Evolutionary conservation across 2,888 invertebrate genomes (phyloP).

Genomic region (Noctua fimbriata): DNA sequence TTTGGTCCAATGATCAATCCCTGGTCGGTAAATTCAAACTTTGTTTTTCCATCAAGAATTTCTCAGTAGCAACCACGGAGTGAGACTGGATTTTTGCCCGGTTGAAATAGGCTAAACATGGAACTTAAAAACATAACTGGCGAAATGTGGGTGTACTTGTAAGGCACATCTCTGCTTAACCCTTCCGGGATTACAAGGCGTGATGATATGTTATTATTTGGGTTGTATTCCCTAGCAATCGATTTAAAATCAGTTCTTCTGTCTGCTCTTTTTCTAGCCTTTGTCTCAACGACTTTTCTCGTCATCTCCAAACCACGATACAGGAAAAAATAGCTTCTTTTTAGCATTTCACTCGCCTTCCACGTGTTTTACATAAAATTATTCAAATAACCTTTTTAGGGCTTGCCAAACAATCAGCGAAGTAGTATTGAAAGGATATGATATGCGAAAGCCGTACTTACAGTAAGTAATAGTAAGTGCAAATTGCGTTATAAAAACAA

Average conservation of each 20-base stretch:
- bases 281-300: not conserved
- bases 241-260: not conserved
- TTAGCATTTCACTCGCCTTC: not conserved
- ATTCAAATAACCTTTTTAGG: constrained; percentile 27
- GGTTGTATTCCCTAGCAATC: not conserved
- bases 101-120: no score
- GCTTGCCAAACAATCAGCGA: constrained; percentile 14
- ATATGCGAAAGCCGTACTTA: constrained; percentile 35
- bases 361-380: constrained; percentile 5
- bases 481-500: constrained; percentile 51
- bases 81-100: no score
- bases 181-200: no score
- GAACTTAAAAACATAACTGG: no score
- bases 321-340: not conserved
- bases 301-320: not conserved
- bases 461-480: constrained; percentile 32
- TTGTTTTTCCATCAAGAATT: no score
- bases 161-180: no score
- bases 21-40: no score
- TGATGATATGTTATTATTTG: not conserved
- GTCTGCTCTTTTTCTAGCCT: not conserved
- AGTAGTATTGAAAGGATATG: constrained; percentile 21
- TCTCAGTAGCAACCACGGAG: no score
- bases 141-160: no score
- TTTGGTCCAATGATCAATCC: no score